Evolutionary conservation across 1,140 invertebrate genomes (phyloP).

Genomic region (Zelostemma sp.): DNA sequence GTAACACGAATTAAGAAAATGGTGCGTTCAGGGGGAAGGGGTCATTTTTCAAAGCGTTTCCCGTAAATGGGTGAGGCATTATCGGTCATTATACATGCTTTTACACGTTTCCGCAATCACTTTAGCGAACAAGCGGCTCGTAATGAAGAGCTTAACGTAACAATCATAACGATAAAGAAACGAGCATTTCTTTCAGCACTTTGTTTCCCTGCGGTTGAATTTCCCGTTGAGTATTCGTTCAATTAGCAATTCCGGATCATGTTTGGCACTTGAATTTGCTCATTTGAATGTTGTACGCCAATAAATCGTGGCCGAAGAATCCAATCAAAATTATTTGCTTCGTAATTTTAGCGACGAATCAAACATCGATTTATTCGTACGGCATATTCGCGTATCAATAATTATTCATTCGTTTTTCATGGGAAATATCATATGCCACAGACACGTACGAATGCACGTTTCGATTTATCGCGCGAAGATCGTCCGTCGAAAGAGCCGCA

Average conservation of each 20-base stretch:
- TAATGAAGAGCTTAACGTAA: background rate
- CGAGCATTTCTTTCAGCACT: background rate
- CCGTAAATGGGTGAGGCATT: background rate
- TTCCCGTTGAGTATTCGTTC: background rate
- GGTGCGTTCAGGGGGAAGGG: background rate
- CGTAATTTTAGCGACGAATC: too few species aligned
- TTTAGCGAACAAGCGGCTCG: slow-evolving; percentile 1
- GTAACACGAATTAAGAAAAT: background rate
- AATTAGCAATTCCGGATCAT: too few species aligned
- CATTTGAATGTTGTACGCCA: too few species aligned
- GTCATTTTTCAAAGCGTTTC: slow-evolving; percentile 10
- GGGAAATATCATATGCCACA: too few species aligned
- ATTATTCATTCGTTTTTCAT: too few species aligned
- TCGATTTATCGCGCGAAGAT: background rate
- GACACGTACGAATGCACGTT: background rate
- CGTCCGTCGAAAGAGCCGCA: background rate
- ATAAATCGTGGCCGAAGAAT: too few species aligned
- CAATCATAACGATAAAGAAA: background rate
- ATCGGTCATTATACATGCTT: slow-evolving; percentile 14
- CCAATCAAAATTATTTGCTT: too few species aligned
- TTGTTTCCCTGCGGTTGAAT: slow-evolving; percentile 11
- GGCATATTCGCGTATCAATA: slow-evolving; percentile 8
- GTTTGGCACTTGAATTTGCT: too few species aligned
- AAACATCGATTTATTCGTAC: too few species aligned
- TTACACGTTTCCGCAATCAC: slow-evolving; percentile 15